phyloP scores from a whole-genome alignment of 2,888 invertebrate species.

The Hyposoter dolosus region DNA sequence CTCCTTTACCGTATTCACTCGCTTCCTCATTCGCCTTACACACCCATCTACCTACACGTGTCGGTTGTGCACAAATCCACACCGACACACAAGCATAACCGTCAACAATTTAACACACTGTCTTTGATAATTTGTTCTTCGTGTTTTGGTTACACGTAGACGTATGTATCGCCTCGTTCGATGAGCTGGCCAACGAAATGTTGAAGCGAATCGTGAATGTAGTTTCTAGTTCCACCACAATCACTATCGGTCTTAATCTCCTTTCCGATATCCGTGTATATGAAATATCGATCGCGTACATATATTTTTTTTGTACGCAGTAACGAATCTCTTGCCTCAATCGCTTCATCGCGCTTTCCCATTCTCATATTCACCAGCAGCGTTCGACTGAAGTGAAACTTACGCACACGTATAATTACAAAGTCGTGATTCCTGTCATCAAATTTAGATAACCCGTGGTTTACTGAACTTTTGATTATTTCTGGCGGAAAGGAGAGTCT shows the following conservation, averaged over 20 bases:
- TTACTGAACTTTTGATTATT: not conserved
- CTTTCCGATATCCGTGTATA: not conserved
- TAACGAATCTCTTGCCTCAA: slow-evolving; percentile 12
- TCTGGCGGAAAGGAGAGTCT: not conserved
- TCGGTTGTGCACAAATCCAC: not conserved
- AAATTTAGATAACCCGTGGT: not conserved
- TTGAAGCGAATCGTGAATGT: slow-evolving; percentile 16
- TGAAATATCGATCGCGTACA: slow-evolving; percentile 19
- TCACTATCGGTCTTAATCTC: slow-evolving; percentile 37
- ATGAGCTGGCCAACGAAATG: slow-evolving; percentile 1
- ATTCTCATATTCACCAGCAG: not conserved
- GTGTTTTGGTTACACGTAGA: not conserved
- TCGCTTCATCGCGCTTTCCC: slow-evolving; percentile 5
- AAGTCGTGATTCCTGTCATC: not conserved
- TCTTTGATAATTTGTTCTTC: slow-evolving; percentile 37
- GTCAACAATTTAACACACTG: slow-evolving; percentile 10
- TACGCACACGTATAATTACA: not conserved
- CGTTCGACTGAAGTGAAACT: not conserved
- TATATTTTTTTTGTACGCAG: not conserved
- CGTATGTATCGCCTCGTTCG: not conserved
- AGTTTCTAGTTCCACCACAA: slow-evolving; percentile 18
- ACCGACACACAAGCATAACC: not conserved
- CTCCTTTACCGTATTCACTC: slow-evolving; percentile 61
- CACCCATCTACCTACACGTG: not conserved
- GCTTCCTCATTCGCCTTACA: slow-evolving; percentile 56